A percentile compares a stretch with the other conserved stretches of the same genome.
Evolutionary conservation across 2,888 invertebrate species (phyloP).

Genomic region (Agriopis leucophaearia): DNA sequence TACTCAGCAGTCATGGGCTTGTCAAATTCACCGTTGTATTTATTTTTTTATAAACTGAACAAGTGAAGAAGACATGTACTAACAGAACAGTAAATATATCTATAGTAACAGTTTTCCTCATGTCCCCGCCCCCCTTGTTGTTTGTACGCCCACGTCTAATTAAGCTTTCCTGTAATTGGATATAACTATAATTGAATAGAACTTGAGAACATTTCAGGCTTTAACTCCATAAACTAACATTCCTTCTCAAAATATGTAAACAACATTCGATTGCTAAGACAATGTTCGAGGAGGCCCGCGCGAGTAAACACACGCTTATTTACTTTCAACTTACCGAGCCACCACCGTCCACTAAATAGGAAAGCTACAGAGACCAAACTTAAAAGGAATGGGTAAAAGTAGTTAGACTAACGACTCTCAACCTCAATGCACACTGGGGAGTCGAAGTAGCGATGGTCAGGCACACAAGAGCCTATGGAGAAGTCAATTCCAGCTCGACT

Average conservation of each 20-base stretch:
- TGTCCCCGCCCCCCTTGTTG: neutral
- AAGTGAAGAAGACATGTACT: neutral
- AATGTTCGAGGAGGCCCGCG: constrained; percentile 21
- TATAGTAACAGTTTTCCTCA: neutral
- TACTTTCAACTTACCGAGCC: constrained; percentile 32
- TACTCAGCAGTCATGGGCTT: too few relatives aligned
- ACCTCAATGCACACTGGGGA: too few relatives aligned
- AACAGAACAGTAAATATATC: neutral
- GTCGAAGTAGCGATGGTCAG: too few relatives aligned
- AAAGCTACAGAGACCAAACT: neutral
- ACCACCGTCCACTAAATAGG: neutral
- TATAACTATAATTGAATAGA: constrained; percentile 27
- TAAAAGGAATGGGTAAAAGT: too few relatives aligned
- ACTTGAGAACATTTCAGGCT: constrained; percentile 21
- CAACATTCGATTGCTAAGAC: constrained; percentile 28
- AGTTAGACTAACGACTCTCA: too few relatives aligned
- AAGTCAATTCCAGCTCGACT: too few relatives aligned
- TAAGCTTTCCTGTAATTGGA: constrained; percentile 15
- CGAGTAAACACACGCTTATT: constrained; percentile 27
- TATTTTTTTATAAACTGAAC: too few relatives aligned
- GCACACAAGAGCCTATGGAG: too few relatives aligned
- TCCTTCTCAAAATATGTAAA: constrained; percentile 27
- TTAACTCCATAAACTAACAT: constrained; percentile 27
- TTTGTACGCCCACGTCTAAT: constrained; percentile 9
- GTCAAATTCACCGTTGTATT: too few relatives aligned